phyloP scores from a whole-genome alignment of 2,888 invertebrate species.

The Arge pagana region DNA sequence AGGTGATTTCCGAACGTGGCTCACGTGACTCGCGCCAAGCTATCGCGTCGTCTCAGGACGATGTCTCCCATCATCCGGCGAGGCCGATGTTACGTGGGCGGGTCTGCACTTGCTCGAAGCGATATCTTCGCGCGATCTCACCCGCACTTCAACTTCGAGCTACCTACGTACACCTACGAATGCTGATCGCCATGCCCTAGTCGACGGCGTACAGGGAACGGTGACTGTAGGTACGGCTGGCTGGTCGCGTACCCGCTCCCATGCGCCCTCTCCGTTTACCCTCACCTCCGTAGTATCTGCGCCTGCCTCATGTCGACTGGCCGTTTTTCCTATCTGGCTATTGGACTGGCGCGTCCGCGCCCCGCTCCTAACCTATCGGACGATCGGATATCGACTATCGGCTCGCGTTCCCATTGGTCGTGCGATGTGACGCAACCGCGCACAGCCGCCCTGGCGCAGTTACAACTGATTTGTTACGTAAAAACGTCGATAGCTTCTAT shows the following conservation, averaged over 20 bases:
- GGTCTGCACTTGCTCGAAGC: constrained; percentile 14
- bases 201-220: constrained; percentile 11
- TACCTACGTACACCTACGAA: background rate
- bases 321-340: constrained; percentile 55
- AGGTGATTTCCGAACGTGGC: background rate
- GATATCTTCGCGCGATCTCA: constrained; percentile 5
- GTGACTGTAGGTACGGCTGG: constrained; percentile 6
- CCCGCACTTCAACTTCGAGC: background rate
- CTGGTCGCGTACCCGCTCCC: constrained; percentile 31
- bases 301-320: constrained; percentile 26
- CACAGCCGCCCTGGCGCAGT: constrained; percentile 53
- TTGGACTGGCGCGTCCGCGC: constrained; percentile 52
- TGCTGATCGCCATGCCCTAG: background rate
- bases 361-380: constrained; percentile 53
- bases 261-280: constrained; percentile 30
- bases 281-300: constrained; percentile 30
- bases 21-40: background rate
- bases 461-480: constrained; percentile 59
- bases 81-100: constrained; percentile 14
- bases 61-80: too few species aligned
- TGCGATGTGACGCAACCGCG: constrained; percentile 40
- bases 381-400: constrained; percentile 59
- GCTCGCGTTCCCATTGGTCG: constrained; percentile 56
- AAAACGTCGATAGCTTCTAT: constrained; percentile 58
- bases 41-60: background rate